Percentiles rank a stretch among this genome's conserved stretches.
phyloP scores from a whole-genome alignment of 2,797 vertebrate species.

The Cynopterus sphinx region DNA sequence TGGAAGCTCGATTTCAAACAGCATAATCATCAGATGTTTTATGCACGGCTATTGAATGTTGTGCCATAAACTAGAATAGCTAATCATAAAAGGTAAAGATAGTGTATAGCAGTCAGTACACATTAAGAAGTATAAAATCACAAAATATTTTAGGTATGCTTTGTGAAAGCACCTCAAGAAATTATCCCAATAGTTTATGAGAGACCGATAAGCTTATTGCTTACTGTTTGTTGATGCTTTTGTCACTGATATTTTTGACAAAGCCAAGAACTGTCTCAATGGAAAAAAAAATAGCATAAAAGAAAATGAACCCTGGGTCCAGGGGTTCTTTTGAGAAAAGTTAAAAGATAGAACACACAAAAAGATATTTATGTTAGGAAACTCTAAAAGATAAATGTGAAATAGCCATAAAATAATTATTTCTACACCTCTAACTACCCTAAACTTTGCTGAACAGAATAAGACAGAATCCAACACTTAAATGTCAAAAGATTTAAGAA shows the following conservation, averaged over 20 bases:
- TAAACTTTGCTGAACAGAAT: background rate
- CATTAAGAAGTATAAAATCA: constrained; percentile 4
- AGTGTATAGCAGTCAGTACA: background rate
- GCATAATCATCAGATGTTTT: constrained; percentile 65
- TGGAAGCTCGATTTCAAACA: constrained; percentile 69
- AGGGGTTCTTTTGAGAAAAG: background rate
- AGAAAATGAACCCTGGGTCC: background rate
- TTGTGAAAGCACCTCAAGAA: background rate
- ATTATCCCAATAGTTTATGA: background rate
- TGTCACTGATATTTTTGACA: background rate
- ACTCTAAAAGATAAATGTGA: background rate
- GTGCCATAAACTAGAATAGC: background rate
- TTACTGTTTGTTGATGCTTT: background rate
- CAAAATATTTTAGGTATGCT: background rate
- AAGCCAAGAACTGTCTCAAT: background rate
- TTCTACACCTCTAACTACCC: background rate
- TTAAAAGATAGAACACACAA: background rate
- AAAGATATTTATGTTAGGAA: background rate
- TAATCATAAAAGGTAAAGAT: constrained; percentile 15
- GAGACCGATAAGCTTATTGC: background rate
- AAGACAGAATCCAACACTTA: background rate
- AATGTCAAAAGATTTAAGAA: background rate
- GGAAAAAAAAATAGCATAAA: background rate
- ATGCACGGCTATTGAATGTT: constrained; percentile 59
- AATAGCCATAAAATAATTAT: background rate